phyloP scores from a whole-genome alignment of 2,113 vertebrate species.

The Thalassarche chlororhynchos region DNA sequence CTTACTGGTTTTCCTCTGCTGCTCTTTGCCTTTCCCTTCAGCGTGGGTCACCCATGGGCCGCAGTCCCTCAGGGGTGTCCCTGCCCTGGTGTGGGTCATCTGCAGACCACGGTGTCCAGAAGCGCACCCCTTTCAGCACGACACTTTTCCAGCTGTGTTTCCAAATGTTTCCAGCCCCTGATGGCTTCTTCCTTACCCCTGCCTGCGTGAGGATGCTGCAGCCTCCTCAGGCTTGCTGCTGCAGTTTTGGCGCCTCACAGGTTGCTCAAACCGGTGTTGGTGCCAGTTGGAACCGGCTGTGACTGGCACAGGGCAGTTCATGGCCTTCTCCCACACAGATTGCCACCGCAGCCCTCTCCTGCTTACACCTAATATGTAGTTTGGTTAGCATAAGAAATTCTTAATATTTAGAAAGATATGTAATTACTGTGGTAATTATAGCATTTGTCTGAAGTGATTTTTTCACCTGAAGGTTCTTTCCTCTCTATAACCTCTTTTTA shows the following conservation, averaged over 20 bases:
- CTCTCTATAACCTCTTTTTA: not conserved
- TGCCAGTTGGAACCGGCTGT: not conserved
- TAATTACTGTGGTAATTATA: not conserved
- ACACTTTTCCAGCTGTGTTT: not conserved
- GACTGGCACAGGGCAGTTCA: not conserved
- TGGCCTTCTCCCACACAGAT: no score
- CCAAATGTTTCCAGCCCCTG: not conserved
- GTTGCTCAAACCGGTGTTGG: not conserved
- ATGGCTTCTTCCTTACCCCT: not conserved
- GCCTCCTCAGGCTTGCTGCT: not conserved
- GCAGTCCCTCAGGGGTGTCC: not conserved
- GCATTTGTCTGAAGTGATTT: not conserved
- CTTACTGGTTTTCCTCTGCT: not conserved
- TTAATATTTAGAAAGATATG: not conserved
- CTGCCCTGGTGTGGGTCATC: rapidly evolving
- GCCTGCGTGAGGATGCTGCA: rapidly evolving
- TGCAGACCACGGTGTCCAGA: rapidly evolving
- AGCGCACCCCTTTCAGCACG: rapidly evolving
- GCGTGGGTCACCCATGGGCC: not conserved
- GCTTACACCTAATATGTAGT: not conserved
- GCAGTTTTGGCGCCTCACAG: not conserved
- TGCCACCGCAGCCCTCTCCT: not conserved
- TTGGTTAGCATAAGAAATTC: not conserved
- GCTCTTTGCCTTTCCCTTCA: not conserved
- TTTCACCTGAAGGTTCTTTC: not conserved